Conservation (phyloP, 2,888 invertebrate species). For the Hirtodrosophila confusa region DNA sequence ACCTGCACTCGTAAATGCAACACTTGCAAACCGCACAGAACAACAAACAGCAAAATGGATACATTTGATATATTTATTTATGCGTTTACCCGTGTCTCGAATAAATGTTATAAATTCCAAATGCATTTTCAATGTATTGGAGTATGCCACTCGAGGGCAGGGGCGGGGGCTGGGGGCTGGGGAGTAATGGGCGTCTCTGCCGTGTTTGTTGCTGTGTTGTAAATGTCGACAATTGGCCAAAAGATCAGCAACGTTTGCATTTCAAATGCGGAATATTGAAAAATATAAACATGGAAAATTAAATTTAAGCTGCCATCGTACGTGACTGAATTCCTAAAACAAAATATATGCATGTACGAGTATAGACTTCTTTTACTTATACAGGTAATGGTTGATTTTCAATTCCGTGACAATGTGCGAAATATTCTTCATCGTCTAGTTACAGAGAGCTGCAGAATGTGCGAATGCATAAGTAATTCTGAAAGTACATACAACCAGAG, state of each 20-base stretch:
- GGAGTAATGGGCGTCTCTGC: not conserved
- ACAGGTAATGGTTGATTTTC: constrained; percentile 18
- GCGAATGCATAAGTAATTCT: constrained; percentile 1
- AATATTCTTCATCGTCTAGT: constrained; percentile 35
- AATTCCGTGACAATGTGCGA: constrained; percentile 60
- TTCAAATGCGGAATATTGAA: constrained; percentile 56
- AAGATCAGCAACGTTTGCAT: constrained; percentile 54
- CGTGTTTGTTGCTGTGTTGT: constrained; percentile 7
- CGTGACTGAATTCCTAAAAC: constrained; percentile 53
- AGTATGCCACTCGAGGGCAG: not conserved
- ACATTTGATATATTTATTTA: constrained; percentile 51
- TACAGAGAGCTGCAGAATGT: not conserved
- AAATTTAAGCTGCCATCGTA: constrained; percentile 63
- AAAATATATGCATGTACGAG: not conserved
- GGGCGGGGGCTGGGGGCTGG: not conserved
- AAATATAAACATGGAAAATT: constrained; percentile 66
- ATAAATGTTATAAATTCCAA: constrained; percentile 51
- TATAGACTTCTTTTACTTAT: constrained; percentile 7
- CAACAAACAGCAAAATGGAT: constrained; percentile 13
- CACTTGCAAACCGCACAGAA: constrained; percentile 19
- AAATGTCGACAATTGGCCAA: constrained; percentile 59
- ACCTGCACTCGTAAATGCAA: constrained; percentile 13
- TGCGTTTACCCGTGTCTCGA: constrained; percentile 26
- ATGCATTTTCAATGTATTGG: constrained; percentile 45
- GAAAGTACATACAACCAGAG: too few relatives aligned